phyloP scores from a whole-genome alignment of 1,140 invertebrate species.

The Bombus sylvicola region DNA sequence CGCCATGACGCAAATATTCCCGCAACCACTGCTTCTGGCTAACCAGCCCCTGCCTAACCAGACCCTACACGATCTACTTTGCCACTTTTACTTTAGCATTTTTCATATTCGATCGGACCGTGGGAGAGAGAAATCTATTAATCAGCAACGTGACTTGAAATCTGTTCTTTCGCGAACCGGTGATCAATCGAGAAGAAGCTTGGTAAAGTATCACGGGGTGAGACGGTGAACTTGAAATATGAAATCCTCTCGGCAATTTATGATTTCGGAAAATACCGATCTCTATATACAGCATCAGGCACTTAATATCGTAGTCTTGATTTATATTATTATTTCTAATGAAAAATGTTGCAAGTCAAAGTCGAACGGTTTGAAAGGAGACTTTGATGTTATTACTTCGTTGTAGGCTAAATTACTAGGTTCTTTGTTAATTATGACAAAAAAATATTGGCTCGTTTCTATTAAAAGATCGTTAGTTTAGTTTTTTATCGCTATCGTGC shows the following conservation, averaged over 20 bases:
- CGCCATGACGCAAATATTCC: conserved; percentile 48
- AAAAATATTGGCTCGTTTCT: too few relatives aligned
- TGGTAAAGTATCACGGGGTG: too few relatives aligned
- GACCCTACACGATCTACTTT: background rate
- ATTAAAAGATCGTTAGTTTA: too few relatives aligned
- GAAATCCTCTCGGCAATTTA: background rate
- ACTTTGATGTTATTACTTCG: too few relatives aligned
- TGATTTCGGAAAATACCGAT: background rate
- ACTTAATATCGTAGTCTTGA: too few relatives aligned
- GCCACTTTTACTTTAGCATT: background rate
- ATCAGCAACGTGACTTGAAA: background rate
- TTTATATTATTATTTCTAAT: too few relatives aligned
- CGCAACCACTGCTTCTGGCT: background rate
- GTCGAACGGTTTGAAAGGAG: too few relatives aligned
- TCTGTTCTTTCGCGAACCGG: background rate
- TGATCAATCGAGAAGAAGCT: background rate
- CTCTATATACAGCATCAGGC: too few relatives aligned
- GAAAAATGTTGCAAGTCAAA: too few relatives aligned
- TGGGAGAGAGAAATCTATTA: background rate
- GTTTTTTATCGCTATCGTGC: too few relatives aligned
- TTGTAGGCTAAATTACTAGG: too few relatives aligned
- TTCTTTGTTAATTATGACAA: too few relatives aligned
- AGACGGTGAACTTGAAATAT: background rate
- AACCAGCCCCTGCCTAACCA: background rate
- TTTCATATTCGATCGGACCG: background rate